These are phyloP conservation scores for Bombus impatiens DNA, from an alignment of 1,140 invertebrate species.

Conservation along the genomic window DNA sequence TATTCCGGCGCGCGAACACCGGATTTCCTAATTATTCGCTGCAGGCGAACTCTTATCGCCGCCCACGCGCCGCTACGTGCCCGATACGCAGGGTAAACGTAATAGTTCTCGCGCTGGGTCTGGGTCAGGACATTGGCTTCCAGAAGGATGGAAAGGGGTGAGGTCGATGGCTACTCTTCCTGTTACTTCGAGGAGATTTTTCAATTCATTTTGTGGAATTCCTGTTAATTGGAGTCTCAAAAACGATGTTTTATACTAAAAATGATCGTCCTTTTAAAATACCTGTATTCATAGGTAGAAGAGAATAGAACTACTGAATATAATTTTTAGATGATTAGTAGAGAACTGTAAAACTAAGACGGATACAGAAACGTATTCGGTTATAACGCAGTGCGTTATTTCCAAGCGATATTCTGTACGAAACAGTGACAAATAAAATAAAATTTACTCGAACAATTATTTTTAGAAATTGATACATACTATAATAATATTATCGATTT, in stretches of 20 bases:
- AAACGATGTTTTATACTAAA: background rate
- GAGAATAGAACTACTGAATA: background rate
- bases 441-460: background rate
- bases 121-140: background rate
- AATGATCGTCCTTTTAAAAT: background rate
- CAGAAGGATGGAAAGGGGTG: background rate
- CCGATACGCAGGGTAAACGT: slow-evolving; percentile 24
- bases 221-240: too few species aligned
- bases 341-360: background rate
- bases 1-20: slow-evolving; percentile 26
- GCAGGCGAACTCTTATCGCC: slow-evolving; percentile 23
- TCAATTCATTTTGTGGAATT: background rate
- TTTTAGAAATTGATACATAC: background rate
- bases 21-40: slow-evolving; percentile 47
- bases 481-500: background rate
- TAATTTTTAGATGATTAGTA: background rate
- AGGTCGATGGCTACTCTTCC: background rate
- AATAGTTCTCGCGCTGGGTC: slow-evolving; percentile 20
- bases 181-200: background rate
- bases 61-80: slow-evolving; percentile 36
- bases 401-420: background rate
- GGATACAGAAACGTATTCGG: background rate
- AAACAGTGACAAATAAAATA: background rate
- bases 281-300: too few species aligned
- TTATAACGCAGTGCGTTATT: background rate